Evolutionary conservation across 2,888 invertebrate species (phyloP), one percentile per base, ranked within the genome.

Genomic region (Scaptomyza parva): DNA sequence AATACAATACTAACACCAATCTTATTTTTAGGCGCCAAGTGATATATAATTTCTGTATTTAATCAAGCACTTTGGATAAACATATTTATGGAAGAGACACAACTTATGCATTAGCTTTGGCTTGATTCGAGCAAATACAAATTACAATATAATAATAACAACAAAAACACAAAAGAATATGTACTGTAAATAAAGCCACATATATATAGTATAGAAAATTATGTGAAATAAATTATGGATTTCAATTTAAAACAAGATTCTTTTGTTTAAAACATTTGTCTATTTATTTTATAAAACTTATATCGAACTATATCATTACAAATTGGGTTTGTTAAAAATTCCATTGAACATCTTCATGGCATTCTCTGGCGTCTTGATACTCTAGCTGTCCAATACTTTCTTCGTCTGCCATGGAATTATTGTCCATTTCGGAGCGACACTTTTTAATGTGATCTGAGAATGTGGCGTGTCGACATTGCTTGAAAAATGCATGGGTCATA

Each of bases 401-500:
- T 84, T 90, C 90, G 73, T 86, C 79, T 22, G 86, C 48, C 59
- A 87, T 75, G 0, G 87, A 76, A 65, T 88, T 89, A 54, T 89
- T 89, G 9, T 86, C 76, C 11, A 83, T 53, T 50, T 90, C 89
- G 47, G 89, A 69, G 0, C 89, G 89, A 54, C 83, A 88, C 11
- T 83, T 76, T 39, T 81, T 86, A 5, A 91, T 74, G 60, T 91
- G 89, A 64, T 92, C 91, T 18, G 88, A 85, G 59, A 92, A 84
- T 60, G 86, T 85, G 9, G 90, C 88, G 55, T 90, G 78, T 18
- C 90, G 89, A 39, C 90, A 91, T 86, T 95, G 95, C 90, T 96
- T 97, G 90, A 97, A 95, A 93, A 96, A 95, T 66, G 94, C 92
- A 90, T 97, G 96, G 51, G 92, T 93, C 65, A 96, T 91, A 47